phyloP scores from a whole-genome alignment of 30 jellyfish, hydroid and myxozoan genomes.

The Catostylus mosaicus region DNA sequence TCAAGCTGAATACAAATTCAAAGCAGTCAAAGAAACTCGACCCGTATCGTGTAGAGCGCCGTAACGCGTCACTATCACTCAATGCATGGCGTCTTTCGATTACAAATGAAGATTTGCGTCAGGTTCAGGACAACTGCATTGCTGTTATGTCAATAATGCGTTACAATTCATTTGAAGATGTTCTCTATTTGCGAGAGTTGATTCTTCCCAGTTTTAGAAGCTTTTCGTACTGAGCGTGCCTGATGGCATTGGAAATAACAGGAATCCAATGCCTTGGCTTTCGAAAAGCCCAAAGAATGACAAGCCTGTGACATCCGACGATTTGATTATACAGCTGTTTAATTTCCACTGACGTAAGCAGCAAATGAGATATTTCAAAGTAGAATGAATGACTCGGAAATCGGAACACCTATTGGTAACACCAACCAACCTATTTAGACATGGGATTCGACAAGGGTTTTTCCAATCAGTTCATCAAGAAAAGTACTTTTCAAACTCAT shows the following conservation, averaged over 20 bases:
- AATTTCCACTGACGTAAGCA: no score
- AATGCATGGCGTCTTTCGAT: constrained; percentile 79
- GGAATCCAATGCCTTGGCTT: no score
- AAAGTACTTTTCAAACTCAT: no score
- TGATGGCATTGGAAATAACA: neutral
- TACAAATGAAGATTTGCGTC: constrained; percentile 47
- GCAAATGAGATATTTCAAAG: no score
- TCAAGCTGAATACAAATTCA: constrained; percentile 71
- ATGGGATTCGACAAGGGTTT: no score
- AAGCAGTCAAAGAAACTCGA: constrained; percentile 41
- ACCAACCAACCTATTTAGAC: no score
- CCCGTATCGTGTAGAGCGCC: constrained; percentile 79
- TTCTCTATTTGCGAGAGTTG: constrained; percentile 32
- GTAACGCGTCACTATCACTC: constrained; percentile 79
- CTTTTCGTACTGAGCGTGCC: constrained; percentile 13
- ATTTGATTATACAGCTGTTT: no score
- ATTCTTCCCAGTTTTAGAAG: constrained; percentile 52
- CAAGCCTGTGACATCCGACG: no score
- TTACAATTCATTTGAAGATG: constrained; percentile 72
- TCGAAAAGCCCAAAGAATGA: neutral
- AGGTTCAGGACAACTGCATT: constrained; percentile 69
- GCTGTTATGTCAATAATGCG: constrained; percentile 73
- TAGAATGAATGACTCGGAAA: no score
- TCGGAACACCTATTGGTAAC: no score
- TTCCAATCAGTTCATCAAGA: no score